Evolutionary conservation across 2,113 vertebrate genomes (phyloP).

Genomic region (Silurus meridionalis): DNA sequence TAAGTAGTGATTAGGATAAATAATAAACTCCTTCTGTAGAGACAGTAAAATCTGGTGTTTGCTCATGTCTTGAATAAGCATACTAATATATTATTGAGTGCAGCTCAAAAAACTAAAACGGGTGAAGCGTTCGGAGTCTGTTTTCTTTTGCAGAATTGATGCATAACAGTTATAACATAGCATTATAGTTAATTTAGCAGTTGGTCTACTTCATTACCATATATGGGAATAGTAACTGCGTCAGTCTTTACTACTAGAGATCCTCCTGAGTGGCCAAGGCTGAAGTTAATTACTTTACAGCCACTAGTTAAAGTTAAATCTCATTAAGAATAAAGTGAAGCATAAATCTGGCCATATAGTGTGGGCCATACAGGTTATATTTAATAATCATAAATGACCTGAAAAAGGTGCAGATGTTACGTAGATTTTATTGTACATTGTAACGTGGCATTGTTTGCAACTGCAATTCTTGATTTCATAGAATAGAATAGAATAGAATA

Average conservation of each 20-base stretch:
- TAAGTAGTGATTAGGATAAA: constrained; percentile 60
- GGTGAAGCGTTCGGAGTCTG: neutral
- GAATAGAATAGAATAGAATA: too few relatives aligned
- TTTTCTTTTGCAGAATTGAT: neutral
- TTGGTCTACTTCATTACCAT: constrained; percentile 1
- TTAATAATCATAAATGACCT: neutral
- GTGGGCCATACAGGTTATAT: neutral
- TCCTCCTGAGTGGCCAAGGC: constrained; percentile 9
- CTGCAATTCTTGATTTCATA: neutral
- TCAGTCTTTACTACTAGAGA: neutral
- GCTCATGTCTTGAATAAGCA: neutral
- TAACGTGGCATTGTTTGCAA: neutral
- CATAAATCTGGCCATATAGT: neutral
- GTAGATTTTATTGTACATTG: neutral
- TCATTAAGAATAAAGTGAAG: neutral
- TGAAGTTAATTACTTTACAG: constrained; percentile 13
- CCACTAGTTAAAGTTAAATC: neutral
- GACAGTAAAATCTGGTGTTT: neutral
- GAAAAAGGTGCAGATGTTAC: neutral
- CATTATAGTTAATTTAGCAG: constrained; percentile 11
- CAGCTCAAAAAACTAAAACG: neutral
- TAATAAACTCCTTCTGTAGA: neutral
- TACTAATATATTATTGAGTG: neutral
- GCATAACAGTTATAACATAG: neutral
- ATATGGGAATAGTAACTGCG: constrained; percentile 6